These are phyloP conservation scores for Hybognathus amarus DNA, from an alignment of 2,797 vertebrate species.

Conservation along the genomic window DNA sequence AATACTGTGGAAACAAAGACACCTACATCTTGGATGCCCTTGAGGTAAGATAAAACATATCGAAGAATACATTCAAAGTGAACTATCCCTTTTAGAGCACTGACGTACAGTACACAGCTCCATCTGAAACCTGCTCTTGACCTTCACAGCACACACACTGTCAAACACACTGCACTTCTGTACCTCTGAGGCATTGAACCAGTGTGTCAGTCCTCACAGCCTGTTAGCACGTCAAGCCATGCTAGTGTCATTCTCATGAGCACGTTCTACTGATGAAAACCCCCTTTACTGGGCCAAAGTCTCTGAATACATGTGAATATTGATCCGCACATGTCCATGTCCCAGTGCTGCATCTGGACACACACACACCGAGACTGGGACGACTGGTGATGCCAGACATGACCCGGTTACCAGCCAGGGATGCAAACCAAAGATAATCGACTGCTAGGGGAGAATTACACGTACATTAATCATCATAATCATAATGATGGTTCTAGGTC, in stretches of 20 bases:
- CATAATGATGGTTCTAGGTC: not conserved
- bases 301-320: not conserved
- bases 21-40: no score
- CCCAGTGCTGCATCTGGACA: not conserved
- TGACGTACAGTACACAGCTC: not conserved
- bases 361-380: not conserved
- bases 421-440: not conserved
- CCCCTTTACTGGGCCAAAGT: not conserved
- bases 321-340: not conserved
- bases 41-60: no score
- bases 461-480: no score
- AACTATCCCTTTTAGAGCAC: not conserved
- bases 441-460: not conserved
- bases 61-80: no score
- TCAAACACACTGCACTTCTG: not conserved
- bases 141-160: not conserved
- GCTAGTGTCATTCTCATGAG: not conserved
- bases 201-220: not conserved
- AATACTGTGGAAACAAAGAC: no score
- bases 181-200: not conserved
- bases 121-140: not conserved
- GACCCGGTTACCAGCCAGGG: slow-evolving; percentile 4
- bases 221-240: not conserved
- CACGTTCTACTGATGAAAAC: not conserved
- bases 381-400: not conserved